Base-by-base conservation (phyloP, 2,888 invertebrate species). In the Chrysolina oricalcia region DNA sequence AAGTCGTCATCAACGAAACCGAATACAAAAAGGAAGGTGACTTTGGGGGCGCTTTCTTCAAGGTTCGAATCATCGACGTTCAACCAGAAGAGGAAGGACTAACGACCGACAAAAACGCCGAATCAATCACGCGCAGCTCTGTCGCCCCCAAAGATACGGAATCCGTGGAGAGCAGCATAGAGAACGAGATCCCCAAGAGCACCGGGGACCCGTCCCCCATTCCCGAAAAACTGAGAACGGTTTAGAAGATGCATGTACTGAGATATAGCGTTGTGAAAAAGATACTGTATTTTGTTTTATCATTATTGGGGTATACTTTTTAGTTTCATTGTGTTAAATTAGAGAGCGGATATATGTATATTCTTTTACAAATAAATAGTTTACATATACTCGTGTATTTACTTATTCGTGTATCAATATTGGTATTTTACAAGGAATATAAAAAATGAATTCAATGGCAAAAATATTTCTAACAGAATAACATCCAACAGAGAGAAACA, bases 1-100 rank as follows among this genome's bases (percentile, higher is more conserved):
- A 90, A 41, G 90, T 91, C 62, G 90, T 90, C 41, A 88, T 91
- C 75, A 91, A 91, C 83, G 90, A 91, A 81, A 91, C 91, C 1
- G 89, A 89, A 69, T 91, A 90, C 86, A 85, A 86, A 53, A 86
- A 88, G 59, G 88, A 88, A 40, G 83, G 84, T 62, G 81, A 85
- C 56, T 69, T 64, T 8, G 86, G 84, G 10, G 88, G 87, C 13
- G 84, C 88, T 10, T 84, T 89, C 76, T 87, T 90, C 84, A 89
- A 90, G 78, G 87, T 91, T 1, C 88, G 89, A 48, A 85, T 89
- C 1, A 86, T 91, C 73, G 90, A 91, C 79, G 87, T 91, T 6
- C 87, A 88, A 77, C 90, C 90, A 0, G 84, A 88, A 59, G 78
- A 78, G 40, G 53, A 85, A 84, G 74, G 53, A 4, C 13, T 75